Evolutionary conservation across 37 sponge, comb jelly and placozoan genomes (phyloP).

Genomic region (Tethya wilhelma): DNA sequence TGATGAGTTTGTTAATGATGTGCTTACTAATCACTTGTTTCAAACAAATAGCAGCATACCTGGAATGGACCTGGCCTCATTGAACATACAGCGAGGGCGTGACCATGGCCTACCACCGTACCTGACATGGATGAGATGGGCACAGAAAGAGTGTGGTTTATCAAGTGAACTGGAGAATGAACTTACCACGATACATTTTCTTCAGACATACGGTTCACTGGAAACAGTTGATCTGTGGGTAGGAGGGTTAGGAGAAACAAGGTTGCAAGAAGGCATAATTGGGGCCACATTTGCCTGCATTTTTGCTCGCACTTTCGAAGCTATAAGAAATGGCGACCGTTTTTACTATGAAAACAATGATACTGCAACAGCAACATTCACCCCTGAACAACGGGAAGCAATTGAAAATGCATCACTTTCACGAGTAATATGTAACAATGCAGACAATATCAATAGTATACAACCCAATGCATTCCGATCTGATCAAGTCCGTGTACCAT

Average conservation of each 20-base stretch:
- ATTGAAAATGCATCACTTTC: constrained; percentile 66
- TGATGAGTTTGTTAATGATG: constrained; percentile 66
- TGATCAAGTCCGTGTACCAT: constrained; percentile 22
- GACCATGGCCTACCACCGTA: constrained; percentile 91
- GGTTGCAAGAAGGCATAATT: constrained; percentile 60
- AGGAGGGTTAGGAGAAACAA: constrained; percentile 79
- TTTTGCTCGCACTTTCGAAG: constrained; percentile 72
- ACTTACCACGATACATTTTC: constrained; percentile 31
- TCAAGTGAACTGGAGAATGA: constrained; percentile 25
- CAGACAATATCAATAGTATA: constrained; percentile 56
- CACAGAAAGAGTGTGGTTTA: not conserved
- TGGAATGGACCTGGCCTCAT: constrained; percentile 71
- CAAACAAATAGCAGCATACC: not conserved
- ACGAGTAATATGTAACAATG: constrained; percentile 86
- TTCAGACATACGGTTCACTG: constrained; percentile 57
- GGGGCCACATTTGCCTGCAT: constrained; percentile 94
- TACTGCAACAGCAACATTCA: constrained; percentile 76
- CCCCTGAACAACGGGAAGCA: constrained; percentile 50
- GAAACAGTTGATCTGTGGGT: constrained; percentile 83
- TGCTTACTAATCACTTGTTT: constrained; percentile 77
- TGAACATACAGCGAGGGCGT: constrained; percentile 89
- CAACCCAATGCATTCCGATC: constrained; percentile 73
- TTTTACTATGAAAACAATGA: constrained; percentile 85
- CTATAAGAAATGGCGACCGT: constrained; percentile 85
- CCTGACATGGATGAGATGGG: constrained; percentile 44